phyloP scores from a whole-genome alignment of 2,113 vertebrate genomes.

The Nothocercus julius region DNA sequence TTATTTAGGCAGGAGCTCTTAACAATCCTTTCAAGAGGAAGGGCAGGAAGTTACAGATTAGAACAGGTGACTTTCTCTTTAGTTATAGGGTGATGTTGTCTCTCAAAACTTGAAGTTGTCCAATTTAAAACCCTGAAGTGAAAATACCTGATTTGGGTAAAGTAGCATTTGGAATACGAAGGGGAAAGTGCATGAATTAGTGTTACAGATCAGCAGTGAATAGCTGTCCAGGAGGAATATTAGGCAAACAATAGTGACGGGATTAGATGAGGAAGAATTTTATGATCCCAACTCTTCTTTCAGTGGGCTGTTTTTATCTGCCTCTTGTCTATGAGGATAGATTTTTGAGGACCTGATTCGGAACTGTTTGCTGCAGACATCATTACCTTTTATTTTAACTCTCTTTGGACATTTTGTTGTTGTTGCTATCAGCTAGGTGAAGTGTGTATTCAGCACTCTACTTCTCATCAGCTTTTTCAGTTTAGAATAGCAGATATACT shows the following conservation, averaged over 20 bases:
- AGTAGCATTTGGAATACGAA: background rate
- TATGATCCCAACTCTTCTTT: background rate
- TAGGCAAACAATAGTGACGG: background rate
- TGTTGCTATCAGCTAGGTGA: background rate
- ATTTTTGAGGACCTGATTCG: background rate
- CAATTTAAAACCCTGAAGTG: background rate
- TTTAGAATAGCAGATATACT: background rate
- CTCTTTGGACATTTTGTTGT: background rate
- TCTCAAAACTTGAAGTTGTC: background rate
- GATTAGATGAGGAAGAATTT: background rate
- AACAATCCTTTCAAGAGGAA: background rate
- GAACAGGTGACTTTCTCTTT: background rate
- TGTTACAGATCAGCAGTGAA: background rate
- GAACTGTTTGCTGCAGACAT: background rate
- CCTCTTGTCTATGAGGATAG: background rate
- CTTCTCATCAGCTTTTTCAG: background rate
- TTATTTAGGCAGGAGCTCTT: background rate
- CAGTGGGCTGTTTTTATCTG: background rate
- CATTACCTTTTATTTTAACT: background rate
- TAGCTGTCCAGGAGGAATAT: background rate
- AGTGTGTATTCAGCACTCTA: background rate
- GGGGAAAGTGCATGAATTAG: background rate
- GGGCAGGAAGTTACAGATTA: background rate
- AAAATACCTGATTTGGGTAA: background rate
- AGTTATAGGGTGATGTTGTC: rapidly evolving